Percentiles rank a stretch among this genome's conserved stretches.
Evolutionary conservation across 2,888 invertebrate genomes (phyloP).

Genomic region (Drosophila mettleri): DNA sequence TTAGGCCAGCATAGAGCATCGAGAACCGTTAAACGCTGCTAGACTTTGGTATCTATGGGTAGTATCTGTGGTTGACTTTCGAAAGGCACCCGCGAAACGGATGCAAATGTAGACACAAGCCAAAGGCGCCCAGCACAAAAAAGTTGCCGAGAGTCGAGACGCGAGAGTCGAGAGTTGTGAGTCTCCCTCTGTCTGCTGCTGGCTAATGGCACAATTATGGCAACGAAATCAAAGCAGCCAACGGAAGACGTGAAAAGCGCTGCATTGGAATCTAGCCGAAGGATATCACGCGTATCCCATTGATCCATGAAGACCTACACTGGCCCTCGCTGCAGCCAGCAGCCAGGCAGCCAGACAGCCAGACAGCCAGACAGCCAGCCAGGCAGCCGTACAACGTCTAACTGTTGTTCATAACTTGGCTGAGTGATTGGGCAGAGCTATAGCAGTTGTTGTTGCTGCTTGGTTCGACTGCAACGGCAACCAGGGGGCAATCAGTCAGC

Average conservation of each 20-base stretch:
- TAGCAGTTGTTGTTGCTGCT: constrained; percentile 19
- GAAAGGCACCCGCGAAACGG: constrained; percentile 55
- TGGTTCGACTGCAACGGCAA: constrained; percentile 43
- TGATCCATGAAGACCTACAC: constrained; percentile 84
- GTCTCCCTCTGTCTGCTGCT: constrained; percentile 38
- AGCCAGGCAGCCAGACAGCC: constrained; percentile 25
- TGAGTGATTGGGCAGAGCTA: constrained; percentile 72
- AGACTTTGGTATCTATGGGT: constrained; percentile 34
- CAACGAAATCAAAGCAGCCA: constrained; percentile 71
- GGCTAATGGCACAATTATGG: constrained; percentile 80
- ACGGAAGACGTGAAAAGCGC: constrained; percentile 76
- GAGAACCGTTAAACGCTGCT: constrained; percentile 68
- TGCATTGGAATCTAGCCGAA: constrained; percentile 81
- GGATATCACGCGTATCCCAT: constrained; percentile 85
- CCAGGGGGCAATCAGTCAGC: constrained; percentile 81
- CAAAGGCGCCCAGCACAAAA: constrained; percentile 53
- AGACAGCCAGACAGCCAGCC: constrained; percentile 19
- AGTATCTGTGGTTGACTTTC: constrained; percentile 33
- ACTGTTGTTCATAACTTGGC: constrained; percentile 79
- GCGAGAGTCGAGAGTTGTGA: constrained; percentile 10
- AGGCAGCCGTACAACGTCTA: constrained; percentile 51
- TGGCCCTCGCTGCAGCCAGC: constrained; percentile 40
- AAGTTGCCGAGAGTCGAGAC: constrained; percentile 1
- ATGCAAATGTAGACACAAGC: constrained; percentile 79
- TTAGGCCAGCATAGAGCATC: constrained; percentile 50